Percentiles rank a stretch among this genome's conserved stretches.
Conservation (phyloP, 2,797 vertebrate genomes). For the Syngnathus rostellatus region DNA sequence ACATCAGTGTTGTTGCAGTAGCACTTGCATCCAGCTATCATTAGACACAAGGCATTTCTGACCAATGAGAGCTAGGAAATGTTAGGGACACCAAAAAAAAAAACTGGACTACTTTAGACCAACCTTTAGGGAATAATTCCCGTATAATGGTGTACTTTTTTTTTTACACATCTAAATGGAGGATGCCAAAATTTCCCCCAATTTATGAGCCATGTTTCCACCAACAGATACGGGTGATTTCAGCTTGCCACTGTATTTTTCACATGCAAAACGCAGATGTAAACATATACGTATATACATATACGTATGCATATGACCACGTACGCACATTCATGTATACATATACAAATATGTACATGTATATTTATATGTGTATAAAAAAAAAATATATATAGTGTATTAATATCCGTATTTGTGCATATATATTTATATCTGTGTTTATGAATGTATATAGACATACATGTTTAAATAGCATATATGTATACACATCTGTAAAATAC, state of each 20-base stretch:
- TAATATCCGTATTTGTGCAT: too few species aligned
- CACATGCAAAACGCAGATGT: background rate
- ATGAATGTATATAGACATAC: too few species aligned
- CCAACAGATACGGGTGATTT: background rate
- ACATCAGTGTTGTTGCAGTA: constrained; percentile 34
- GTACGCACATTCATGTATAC: too few species aligned
- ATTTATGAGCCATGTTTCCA: background rate
- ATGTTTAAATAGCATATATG: too few species aligned
- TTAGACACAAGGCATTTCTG: constrained; percentile 14
- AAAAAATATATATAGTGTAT: too few species aligned
- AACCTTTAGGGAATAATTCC: background rate
- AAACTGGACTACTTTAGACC: background rate
- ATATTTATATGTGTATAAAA: too few species aligned
- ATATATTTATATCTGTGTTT: too few species aligned
- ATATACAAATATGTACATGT: too few species aligned
- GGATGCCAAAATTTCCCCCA: background rate
- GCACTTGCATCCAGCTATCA: constrained; percentile 25
- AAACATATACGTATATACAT: too few species aligned
- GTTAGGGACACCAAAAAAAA: too few species aligned
- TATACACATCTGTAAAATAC: too few species aligned
- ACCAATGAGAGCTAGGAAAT: background rate
- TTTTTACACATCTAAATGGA: background rate
- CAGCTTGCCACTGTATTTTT: background rate
- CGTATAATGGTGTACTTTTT: background rate
- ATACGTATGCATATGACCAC: too few species aligned